Evolutionary conservation across 92 coral and sea anemone species (phyloP).

Genomic region (Palythoa heliodiscus): DNA sequence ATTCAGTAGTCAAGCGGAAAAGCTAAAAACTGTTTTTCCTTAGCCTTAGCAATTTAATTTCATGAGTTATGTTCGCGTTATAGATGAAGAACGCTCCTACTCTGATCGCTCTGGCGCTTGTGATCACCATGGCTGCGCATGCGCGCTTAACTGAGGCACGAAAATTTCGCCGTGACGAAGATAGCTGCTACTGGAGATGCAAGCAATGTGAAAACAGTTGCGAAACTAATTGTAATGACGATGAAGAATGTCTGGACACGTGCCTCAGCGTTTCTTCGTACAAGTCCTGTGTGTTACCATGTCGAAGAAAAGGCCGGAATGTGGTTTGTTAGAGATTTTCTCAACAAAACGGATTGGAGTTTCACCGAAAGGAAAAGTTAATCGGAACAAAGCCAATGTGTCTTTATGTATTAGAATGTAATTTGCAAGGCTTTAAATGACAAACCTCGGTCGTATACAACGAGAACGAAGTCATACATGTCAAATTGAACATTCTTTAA

Average conservation of each 20-base stretch:
- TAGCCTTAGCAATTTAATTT: no score
- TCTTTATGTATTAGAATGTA: no score
- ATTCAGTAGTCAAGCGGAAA: no score
- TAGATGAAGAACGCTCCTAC: constrained; percentile 8
- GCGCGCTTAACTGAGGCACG: constrained; percentile 1
- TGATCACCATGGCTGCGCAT: background rate
- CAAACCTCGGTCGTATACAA: no score
- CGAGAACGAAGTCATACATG: no score
- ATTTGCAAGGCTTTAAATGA: no score
- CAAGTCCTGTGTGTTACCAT: background rate
- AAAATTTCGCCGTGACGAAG: constrained; percentile 11
- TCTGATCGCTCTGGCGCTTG: background rate
- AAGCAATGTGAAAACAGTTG: background rate
- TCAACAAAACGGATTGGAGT: no score
- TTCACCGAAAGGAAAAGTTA: no score
- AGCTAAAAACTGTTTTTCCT: no score
- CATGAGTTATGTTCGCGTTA: no score
- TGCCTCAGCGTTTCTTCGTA: constrained; percentile 9
- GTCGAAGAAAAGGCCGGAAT: background rate
- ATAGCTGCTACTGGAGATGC: constrained; percentile 20
- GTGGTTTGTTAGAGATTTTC: background rate
- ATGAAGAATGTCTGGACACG: constrained; percentile 25
- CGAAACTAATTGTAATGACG: background rate
- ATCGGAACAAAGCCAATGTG: no score
- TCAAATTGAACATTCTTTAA: no score